Percentiles rank a stretch among this genome's conserved stretches.
Conservation (phyloP, 2,113 vertebrate species). For the Caranx melampygus region DNA sequence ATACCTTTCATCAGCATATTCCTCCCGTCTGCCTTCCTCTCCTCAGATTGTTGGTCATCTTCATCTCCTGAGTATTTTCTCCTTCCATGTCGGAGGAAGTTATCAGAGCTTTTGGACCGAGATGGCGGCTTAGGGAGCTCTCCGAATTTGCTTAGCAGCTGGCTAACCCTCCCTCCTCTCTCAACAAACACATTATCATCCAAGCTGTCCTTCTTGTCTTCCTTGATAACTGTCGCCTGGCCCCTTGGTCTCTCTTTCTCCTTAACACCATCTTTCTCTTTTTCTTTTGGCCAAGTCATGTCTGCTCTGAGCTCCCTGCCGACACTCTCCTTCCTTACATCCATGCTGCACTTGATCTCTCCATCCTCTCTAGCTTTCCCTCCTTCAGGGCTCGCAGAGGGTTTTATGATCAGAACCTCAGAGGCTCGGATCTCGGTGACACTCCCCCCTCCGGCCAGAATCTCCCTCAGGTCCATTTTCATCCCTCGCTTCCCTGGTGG, state of each 20-base stretch:
- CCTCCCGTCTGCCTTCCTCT: conserved; percentile 9
- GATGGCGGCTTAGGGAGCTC: conserved; percentile 75
- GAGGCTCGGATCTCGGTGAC: conserved; percentile 83
- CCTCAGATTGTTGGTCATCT: conserved; percentile 42
- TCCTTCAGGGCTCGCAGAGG: conserved; percentile 46
- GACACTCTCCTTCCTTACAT: conserved; percentile 46
- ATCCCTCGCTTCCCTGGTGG: conserved; percentile 69
- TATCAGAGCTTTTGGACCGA: conserved; percentile 85
- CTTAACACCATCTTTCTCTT: conserved; percentile 38
- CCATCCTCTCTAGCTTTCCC: conserved; percentile 52
- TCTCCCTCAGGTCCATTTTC: conserved; percentile 81
- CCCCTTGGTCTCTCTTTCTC: conserved; percentile 61
- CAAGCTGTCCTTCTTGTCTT: conserved; percentile 42
- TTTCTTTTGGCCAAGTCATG: conserved; percentile 64
- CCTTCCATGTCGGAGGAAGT: conserved; percentile 65
- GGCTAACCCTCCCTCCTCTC: conserved; percentile 83
- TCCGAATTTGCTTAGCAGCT: conserved; percentile 84
- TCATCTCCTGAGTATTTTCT: conserved; percentile 61
- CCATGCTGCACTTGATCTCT: conserved; percentile 45
- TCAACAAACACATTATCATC: conserved; percentile 63
- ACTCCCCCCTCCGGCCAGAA: conserved; percentile 78
- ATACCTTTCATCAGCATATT: conserved; percentile 44
- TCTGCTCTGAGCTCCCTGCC: conserved; percentile 58
- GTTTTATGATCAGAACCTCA: conserved; percentile 83
- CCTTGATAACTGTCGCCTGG: conserved; percentile 65